Conservation (phyloP, 2,113 vertebrate species). For the Cnemophilus loriae region DNA sequence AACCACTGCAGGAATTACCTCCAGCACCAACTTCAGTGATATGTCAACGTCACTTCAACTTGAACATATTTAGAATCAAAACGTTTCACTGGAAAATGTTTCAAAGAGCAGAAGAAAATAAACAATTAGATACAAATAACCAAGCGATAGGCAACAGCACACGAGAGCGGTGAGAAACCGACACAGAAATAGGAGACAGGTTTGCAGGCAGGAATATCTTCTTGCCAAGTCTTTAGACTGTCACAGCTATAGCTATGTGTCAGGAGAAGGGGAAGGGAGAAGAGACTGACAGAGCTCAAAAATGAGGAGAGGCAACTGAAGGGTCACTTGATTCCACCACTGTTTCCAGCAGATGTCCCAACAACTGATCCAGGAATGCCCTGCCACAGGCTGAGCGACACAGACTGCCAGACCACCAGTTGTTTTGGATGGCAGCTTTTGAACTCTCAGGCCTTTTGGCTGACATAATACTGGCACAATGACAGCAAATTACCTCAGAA, state of each 20-base stretch:
- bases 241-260: not conserved
- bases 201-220: not conserved
- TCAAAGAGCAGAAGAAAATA: not conserved
- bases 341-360: not conserved
- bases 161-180: not conserved
- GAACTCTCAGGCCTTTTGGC: not conserved
- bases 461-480: not conserved
- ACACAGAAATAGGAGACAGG: not conserved
- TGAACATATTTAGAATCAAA: not conserved
- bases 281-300: not conserved
- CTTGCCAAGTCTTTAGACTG: not conserved
- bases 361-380: fast-evolving
- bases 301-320: not conserved
- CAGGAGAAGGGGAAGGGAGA: not conserved
- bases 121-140: not conserved
- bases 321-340: not conserved
- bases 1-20: not conserved
- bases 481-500: not conserved
- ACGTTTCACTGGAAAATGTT: not conserved
- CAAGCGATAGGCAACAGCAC: not conserved
- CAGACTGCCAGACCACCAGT: not conserved
- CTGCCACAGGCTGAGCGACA: not conserved
- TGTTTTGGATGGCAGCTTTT: not conserved
- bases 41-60: not conserved
- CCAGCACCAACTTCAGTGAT: not conserved